Percentiles rank a stretch among this genome's conserved stretches.
Conservation (phyloP, 2,888 invertebrate species). For the Stenolophus ochropezus region DNA sequence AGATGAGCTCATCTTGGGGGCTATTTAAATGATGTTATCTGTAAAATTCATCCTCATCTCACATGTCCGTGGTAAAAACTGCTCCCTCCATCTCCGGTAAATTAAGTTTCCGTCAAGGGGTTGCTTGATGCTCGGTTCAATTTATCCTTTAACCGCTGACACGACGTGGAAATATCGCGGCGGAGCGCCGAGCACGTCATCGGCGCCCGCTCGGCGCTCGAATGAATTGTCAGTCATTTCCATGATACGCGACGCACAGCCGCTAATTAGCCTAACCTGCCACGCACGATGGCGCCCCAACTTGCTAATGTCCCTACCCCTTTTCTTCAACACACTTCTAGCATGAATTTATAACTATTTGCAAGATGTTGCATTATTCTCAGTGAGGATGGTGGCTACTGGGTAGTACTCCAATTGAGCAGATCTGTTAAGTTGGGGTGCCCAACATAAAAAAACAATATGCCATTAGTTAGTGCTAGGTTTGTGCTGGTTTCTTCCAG, state of each 20-base stretch:
- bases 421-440: too few relatives aligned
- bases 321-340: too few relatives aligned
- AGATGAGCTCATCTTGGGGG: neutral
- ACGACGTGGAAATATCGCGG: conserved; percentile 60
- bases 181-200: conserved; percentile 58
- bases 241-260: conserved; percentile 33
- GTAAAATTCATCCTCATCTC: neutral
- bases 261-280: conserved; percentile 3
- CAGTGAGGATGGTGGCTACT: too few relatives aligned
- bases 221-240: conserved; percentile 60
- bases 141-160: conserved; percentile 61
- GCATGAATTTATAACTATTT: too few relatives aligned
- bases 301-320: too few relatives aligned
- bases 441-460: too few relatives aligned
- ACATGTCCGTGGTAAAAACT: neutral
- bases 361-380: too few relatives aligned
- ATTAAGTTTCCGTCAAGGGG: conserved; percentile 61
- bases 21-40: neutral
- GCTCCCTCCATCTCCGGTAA: conserved; percentile 36
- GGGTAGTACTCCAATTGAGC: too few relatives aligned
- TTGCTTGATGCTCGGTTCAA: conserved; percentile 59
- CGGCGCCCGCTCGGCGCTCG: conserved; percentile 27
- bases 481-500: too few relatives aligned
- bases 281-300: neutral
- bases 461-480: too few relatives aligned